Evolutionary conservation across 2,888 invertebrate species (phyloP).

Genomic region (Agrochola circellaris): DNA sequence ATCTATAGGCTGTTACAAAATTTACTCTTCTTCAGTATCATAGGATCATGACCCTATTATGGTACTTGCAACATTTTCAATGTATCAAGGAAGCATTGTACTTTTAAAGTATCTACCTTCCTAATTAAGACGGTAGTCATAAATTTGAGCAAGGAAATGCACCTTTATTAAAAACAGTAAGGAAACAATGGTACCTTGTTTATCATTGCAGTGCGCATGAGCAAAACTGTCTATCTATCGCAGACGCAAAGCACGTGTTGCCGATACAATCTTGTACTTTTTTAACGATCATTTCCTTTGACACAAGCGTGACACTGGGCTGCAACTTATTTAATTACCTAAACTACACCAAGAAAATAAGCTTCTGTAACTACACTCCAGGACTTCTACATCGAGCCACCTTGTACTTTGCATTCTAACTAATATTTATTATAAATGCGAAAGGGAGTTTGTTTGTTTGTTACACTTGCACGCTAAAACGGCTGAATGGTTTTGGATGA

Average conservation of each 20-base stretch:
- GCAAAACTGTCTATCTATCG: slow-evolving; percentile 31
- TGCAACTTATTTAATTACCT: background rate
- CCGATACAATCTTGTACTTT: slow-evolving; percentile 28
- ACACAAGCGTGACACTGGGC: background rate
- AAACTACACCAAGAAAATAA: background rate
- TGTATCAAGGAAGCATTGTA: slow-evolving; percentile 2
- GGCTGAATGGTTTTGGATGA: too few relatives aligned
- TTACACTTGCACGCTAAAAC: too few relatives aligned
- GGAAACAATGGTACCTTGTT: slow-evolving; percentile 39
- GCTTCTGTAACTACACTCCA: too few relatives aligned
- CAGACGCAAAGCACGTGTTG: slow-evolving; percentile 38
- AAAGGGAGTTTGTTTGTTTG: too few relatives aligned
- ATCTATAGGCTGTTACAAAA: background rate
- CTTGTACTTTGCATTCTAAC: too few relatives aligned
- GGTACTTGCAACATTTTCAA: background rate
- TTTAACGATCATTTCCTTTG: slow-evolving; percentile 32
- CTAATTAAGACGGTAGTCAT: slow-evolving; percentile 10
- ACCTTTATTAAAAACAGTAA: slow-evolving; percentile 27
- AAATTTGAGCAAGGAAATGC: slow-evolving; percentile 25
- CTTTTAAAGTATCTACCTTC: slow-evolving; percentile 7
- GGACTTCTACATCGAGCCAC: too few relatives aligned
- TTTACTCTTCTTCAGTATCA: background rate
- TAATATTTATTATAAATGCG: too few relatives aligned
- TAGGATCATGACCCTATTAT: background rate
- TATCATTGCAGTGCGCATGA: slow-evolving; percentile 9